Conservation (phyloP, 1,140 invertebrate genomes). For the Tenebrio molitor region DNA sequence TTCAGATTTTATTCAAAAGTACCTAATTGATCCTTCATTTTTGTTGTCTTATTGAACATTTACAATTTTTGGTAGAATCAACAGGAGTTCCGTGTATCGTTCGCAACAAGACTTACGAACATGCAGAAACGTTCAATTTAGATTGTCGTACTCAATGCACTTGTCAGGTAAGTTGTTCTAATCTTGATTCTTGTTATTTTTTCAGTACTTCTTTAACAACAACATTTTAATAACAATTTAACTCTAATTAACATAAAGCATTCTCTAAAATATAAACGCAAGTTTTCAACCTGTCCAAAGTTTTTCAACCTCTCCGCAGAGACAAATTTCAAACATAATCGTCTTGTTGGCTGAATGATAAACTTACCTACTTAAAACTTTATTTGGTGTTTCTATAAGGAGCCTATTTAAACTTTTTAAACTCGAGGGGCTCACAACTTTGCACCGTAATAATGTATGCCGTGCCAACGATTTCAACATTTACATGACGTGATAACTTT, state of each 20-base stretch:
- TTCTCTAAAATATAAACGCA: not conserved
- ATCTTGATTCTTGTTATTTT: too few relatives aligned
- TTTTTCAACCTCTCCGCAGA: constrained; percentile 16
- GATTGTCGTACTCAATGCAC: constrained; percentile 79
- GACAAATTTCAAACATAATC: constrained; percentile 15
- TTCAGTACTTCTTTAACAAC: too few relatives aligned
- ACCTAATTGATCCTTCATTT: not conserved
- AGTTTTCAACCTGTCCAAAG: constrained; percentile 22
- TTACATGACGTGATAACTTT: constrained; percentile 12
- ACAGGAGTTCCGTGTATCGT: constrained; percentile 69
- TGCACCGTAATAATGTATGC: constrained; percentile 9
- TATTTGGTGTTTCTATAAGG: constrained; percentile 36
- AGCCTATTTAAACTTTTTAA: constrained; percentile 34
- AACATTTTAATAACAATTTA: too few relatives aligned
- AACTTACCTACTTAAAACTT: constrained; percentile 40
- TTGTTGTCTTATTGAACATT: too few relatives aligned
- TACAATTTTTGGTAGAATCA: constrained; percentile 59
- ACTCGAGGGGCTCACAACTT: constrained; percentile 5
- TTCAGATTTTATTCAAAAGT: not conserved
- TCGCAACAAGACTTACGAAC: constrained; percentile 72
- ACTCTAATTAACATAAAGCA: constrained; percentile 14
- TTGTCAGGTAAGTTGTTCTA: constrained; percentile 77
- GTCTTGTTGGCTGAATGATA: constrained; percentile 26
- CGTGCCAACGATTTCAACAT: constrained; percentile 13
- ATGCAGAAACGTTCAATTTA: constrained; percentile 76